phyloP scores from a whole-genome alignment of 2,797 vertebrate species.

The Pygocentrus nattereri region DNA sequence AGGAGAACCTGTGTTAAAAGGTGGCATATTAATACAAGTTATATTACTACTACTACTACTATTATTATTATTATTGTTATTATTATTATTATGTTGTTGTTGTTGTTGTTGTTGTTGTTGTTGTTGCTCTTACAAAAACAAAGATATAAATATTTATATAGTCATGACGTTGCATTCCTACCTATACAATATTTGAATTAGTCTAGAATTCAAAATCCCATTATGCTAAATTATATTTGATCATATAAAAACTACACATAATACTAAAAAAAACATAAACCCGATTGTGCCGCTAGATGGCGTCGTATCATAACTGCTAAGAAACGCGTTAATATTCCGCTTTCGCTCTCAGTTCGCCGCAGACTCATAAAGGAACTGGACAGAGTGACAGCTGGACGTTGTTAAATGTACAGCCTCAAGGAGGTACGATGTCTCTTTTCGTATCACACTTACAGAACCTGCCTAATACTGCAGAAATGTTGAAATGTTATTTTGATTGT shows the following conservation, averaged over 20 bases:
- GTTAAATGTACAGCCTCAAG: background rate
- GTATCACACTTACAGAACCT: background rate
- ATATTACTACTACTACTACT: too few relatives aligned
- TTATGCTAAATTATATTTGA: too few relatives aligned
- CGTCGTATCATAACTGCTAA: background rate
- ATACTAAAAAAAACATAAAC: background rate
- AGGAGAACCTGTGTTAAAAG: too few relatives aligned
- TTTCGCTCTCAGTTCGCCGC: background rate
- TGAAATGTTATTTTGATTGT: background rate
- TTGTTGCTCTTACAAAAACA: too few relatives aligned
- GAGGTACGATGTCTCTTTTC: background rate
- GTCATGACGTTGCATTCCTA: too few relatives aligned
- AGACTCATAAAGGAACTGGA: background rate
- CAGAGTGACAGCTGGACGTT: constrained; percentile 19
- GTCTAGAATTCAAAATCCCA: too few relatives aligned
- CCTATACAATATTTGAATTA: too few relatives aligned
- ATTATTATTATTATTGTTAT: too few relatives aligned
- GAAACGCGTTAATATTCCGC: background rate
- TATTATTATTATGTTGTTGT: too few relatives aligned
- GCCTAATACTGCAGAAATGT: background rate
- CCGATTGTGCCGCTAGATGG: background rate
- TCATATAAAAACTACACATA: background rate
- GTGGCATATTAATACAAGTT: too few relatives aligned
- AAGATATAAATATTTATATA: too few relatives aligned
- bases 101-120: too few relatives aligned